Evolutionary conservation across 2,888 invertebrate genomes (phyloP).

Genomic region (Gandaritis pyraliata): DNA sequence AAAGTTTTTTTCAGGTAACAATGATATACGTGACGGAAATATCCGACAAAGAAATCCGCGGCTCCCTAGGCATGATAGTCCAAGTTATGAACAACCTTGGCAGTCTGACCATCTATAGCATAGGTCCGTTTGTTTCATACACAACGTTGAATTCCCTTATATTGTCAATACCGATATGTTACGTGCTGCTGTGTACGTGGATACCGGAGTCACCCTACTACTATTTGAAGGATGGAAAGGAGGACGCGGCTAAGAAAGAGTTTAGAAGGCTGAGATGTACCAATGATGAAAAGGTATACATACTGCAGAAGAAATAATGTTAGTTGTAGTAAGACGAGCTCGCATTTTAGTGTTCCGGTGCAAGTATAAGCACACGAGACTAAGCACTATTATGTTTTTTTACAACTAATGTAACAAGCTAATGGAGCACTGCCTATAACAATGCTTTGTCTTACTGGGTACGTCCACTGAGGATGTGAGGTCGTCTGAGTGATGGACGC

Average conservation of each 20-base stretch:
- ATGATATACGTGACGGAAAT: slow-evolving; percentile 83
- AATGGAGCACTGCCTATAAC: no score
- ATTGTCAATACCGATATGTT: slow-evolving; percentile 74
- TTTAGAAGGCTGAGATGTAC: slow-evolving; percentile 74
- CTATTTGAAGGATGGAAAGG: slow-evolving; percentile 79
- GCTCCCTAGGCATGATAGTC: slow-evolving; percentile 75
- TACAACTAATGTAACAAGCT: no score
- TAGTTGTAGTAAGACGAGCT: no score
- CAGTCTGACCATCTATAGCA: slow-evolving; percentile 69
- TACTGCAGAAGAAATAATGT: not conserved
- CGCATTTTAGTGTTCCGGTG: no score
- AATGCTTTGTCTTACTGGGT: no score
- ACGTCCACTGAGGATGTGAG: no score
- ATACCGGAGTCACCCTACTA: slow-evolving; percentile 87
- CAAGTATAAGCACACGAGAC: no score
- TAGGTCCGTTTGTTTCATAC: slow-evolving; percentile 80
- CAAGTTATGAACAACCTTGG: slow-evolving; percentile 80
- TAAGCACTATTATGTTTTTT: no score
- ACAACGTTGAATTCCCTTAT: slow-evolving; percentile 72
- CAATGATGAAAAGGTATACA: slow-evolving; percentile 70
- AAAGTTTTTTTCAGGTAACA: slow-evolving; percentile 66
- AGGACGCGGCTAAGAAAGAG: slow-evolving; percentile 73
- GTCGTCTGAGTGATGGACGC: no score
- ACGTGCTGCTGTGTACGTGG: slow-evolving; percentile 78
- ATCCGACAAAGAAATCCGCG: slow-evolving; percentile 79